Evolutionary conservation across 2,113 vertebrate species (phyloP).

Genomic region (Butorides virescens): DNA sequence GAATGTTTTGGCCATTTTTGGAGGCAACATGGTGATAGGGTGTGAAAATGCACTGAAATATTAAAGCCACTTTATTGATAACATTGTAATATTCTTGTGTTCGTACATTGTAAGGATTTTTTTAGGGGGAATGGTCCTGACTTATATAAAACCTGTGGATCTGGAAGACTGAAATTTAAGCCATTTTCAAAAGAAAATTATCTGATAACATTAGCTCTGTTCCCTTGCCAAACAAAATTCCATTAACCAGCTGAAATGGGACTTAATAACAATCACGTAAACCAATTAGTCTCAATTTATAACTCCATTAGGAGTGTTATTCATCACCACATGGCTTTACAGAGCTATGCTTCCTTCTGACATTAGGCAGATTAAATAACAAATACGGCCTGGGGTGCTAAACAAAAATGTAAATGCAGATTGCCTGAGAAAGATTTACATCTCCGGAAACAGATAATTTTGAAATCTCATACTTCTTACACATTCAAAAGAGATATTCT

Average conservation of each 20-base stretch:
- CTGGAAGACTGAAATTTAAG: slow-evolving; percentile 48
- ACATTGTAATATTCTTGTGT: neutral
- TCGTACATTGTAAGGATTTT: neutral
- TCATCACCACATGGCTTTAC: slow-evolving; percentile 61
- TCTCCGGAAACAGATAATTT: neutral
- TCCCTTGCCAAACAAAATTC: slow-evolving; percentile 75
- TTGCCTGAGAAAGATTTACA: slow-evolving; percentile 16
- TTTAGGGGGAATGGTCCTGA: neutral
- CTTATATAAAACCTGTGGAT: slow-evolving; percentile 43
- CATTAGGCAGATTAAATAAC: slow-evolving; percentile 70
- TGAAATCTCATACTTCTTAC: neutral
- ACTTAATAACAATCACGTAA: slow-evolving; percentile 76
- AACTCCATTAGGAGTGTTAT: slow-evolving; percentile 73
- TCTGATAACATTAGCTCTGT: slow-evolving; percentile 66
- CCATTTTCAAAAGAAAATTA: slow-evolving; percentile 70
- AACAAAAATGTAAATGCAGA: slow-evolving; percentile 54
- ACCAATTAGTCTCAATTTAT: slow-evolving; percentile 80
- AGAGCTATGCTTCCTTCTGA: slow-evolving; percentile 54
- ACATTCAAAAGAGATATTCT: neutral
- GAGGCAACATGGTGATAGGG: neutral
- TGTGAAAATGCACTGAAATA: slow-evolving; percentile 26
- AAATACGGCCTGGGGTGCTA: slow-evolving; percentile 58
- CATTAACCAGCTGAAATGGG: slow-evolving; percentile 74
- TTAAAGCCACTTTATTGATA: neutral
- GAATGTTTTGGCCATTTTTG: slow-evolving; percentile 25